phyloP scores from a whole-genome alignment of 2,888 invertebrate species.

The Cataglyphis albicans region DNA sequence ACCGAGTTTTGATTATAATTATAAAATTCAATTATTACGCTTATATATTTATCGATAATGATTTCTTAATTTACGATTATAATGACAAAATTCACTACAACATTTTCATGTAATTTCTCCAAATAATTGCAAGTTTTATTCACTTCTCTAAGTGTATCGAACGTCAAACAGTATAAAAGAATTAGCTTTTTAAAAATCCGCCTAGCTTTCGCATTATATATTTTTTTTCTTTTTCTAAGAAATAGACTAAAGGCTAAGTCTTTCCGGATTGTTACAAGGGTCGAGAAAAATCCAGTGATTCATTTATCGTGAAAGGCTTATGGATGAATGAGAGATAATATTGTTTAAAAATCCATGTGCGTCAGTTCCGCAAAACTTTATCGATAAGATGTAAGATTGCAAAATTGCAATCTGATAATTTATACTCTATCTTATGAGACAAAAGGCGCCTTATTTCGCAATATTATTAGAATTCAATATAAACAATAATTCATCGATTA shows the following conservation, averaged over 20 bases:
- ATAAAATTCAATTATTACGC: not conserved
- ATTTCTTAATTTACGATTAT: not conserved
- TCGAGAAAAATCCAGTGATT: not conserved
- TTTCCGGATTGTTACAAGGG: not conserved
- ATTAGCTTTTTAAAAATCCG: not conserved
- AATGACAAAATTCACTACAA: not conserved
- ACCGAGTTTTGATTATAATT: not conserved
- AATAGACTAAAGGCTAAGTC: not conserved
- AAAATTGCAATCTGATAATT: slow-evolving; percentile 7
- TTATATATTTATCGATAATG: not conserved
- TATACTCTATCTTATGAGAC: slow-evolving; percentile 5
- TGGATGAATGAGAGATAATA: not conserved
- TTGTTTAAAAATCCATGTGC: not conserved
- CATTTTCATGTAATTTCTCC: not conserved
- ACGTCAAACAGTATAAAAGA: not conserved
- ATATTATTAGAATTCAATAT: not conserved
- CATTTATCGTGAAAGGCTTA: not conserved
- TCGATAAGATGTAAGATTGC: not conserved
- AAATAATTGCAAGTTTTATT: not conserved
- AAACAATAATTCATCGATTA: not conserved
- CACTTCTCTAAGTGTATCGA: not conserved
- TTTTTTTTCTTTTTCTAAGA: not conserved
- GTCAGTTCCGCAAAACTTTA: not conserved
- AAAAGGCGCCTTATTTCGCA: not conserved
- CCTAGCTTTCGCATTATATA: not conserved